Evolutionary conservation across 2,797 vertebrate species (phyloP), one percentile per base, ranked within the genome.

Genomic region (Myotis planiceps): DNA sequence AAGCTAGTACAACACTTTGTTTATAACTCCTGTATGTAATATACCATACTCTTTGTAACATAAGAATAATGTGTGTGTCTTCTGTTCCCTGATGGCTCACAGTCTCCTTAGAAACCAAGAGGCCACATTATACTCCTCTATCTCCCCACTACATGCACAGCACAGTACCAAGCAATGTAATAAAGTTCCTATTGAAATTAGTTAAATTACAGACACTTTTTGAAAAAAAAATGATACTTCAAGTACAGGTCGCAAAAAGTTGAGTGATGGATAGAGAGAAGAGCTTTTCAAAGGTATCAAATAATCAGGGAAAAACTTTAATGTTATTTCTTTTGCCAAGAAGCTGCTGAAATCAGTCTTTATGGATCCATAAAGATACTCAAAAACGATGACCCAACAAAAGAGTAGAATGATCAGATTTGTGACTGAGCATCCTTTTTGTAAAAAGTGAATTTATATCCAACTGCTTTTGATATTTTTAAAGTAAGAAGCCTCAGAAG

Each of bases 391-490:
- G 71, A 89, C 13, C 19, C 21, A 37, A 39, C n/a, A 32, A 42
- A 82, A 85, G 14, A 76, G 19, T 5, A 58, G 3, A 93, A 68
- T 29, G 42, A 29, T 55, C 55, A 80, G 27, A 94, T 94, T 82
- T 87, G 39, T 85, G 71, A 72, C 55, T 39, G 7, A 92, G 34
- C 25, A 72, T 74, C 71, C 14, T 79, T 53, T 27, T 79, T 68
- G 25, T 1, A 1, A 69, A 37, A 58, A 4, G 63, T 37, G 18
- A 92, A 69, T 86, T 93, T 95, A 58, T 81, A 63, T 90, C 23
- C 76, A 89, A 63, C 27, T 92, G 37, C 18, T 91, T 87, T 94
- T 89, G 60, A 74, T 91, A 69, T 37, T 92, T 95, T 89, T 76
- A 91, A 95, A 90, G 34, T 12, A 87, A 93, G 34, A 90, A 34